Base-by-base conservation (phyloP, 2,888 invertebrate genomes). In the Ennomos fuscantarius region DNA sequence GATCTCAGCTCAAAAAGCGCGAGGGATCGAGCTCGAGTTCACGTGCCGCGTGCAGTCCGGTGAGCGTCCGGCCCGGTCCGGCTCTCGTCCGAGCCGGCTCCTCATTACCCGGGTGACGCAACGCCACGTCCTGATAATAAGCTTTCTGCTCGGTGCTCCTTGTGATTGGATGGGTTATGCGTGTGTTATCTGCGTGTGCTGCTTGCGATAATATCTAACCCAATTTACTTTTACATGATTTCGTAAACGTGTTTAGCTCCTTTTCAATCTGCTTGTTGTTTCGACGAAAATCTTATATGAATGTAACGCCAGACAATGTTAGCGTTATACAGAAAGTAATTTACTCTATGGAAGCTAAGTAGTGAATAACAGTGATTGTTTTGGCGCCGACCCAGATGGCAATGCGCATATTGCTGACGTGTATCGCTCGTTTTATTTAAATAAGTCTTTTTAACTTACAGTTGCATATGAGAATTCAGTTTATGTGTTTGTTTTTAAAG, bases 311-410 rank as follows among this genome's bases (percentile, higher is more conserved):
- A 49, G 53, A 59, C 53, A 49, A 59, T 54, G 53, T 45, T 33
- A 59, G 49, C 52, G 49, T 59, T 54, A 53, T 53, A 49, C 58
- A 49, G 35, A 50, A 50, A 62, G 74, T 78, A 73, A 78, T 74
- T 75, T 76, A 70, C 72, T 74, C 72, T 73, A 73, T 78, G 70
- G 56, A 70, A 76, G 78, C 74, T 89, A 87, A 86, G 82, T 87
- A 86, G 84, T 86, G 87, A 86, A 87, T 88, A 89, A 87, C 86
- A 84, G 85, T 89, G 88, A 89, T 89, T 90, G 89, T 88, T 86
- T 91, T 91, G 91, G 90, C 90, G 78, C 77, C 68, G 79, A 74
- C 82, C 90, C 91, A 91, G 89, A 86, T 86, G 85, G 88, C 86
- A 84, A 79, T 80, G 82, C 79, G 74, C 78, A 79, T 84, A 84